phyloP scores from a whole-genome alignment of 2,113 vertebrate genomes.

The Xiphophorus couchianus region DNA sequence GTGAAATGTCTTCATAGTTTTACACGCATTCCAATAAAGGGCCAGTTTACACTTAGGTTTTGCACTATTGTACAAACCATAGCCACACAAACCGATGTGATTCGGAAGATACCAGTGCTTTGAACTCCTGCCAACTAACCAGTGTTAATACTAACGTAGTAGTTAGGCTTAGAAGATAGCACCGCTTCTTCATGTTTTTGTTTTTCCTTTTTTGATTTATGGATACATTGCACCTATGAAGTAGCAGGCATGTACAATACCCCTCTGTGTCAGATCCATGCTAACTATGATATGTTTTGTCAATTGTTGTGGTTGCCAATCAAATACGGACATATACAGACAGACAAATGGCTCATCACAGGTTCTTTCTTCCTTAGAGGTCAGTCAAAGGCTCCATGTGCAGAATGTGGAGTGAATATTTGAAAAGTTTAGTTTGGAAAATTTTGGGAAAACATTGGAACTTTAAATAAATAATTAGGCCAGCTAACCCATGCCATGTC shows the following conservation, averaged over 20 bases:
- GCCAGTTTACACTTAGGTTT: not conserved
- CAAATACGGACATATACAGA: not conserved
- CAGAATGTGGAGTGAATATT: not conserved
- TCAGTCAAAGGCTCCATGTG: not conserved
- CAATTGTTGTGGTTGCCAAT: not conserved
- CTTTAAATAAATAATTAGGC: not conserved
- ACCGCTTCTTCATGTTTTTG: not conserved
- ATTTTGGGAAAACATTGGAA: not conserved
- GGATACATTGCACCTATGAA: not conserved
- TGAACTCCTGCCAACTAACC: not conserved
- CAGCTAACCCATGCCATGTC: not conserved
- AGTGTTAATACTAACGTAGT: not conserved
- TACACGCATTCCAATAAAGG: not conserved
- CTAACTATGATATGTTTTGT: not conserved
- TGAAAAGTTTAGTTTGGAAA: not conserved
- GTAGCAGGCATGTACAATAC: not conserved
- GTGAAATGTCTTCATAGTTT: not conserved
- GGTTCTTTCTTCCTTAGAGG: not conserved
- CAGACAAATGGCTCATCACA: not conserved
- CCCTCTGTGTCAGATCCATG: not conserved
- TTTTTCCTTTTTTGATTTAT: not conserved
- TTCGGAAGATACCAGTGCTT: not conserved
- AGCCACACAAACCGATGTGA: not conserved
- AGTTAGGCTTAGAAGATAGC: not conserved
- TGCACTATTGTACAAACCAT: not conserved